phyloP scores from a whole-genome alignment of 2,113 vertebrate genomes.

The Aleadryas rufinucha region DNA sequence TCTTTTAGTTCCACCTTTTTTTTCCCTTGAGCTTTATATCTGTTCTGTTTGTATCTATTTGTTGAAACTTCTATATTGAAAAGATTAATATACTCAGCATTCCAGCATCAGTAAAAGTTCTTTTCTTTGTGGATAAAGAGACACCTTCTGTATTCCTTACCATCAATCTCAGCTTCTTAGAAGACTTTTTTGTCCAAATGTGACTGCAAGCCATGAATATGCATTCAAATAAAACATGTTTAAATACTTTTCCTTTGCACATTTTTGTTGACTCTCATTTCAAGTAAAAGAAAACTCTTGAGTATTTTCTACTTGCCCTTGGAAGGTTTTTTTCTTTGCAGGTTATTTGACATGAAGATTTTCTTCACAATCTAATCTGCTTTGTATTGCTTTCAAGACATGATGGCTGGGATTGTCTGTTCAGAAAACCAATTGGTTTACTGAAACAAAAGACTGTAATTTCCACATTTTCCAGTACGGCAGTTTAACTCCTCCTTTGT shows the following conservation, averaged over 20 bases:
- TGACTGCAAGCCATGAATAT: neutral
- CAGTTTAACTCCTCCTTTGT: slow-evolving; percentile 43
- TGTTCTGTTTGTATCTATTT: slow-evolving; percentile 40
- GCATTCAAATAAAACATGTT: neutral
- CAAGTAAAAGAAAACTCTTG: neutral
- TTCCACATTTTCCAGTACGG: slow-evolving; percentile 48
- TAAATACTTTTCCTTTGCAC: neutral
- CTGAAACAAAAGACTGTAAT: slow-evolving; percentile 66
- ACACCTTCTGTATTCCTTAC: neutral
- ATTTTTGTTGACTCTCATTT: neutral
- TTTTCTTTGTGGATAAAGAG: slow-evolving; percentile 30
- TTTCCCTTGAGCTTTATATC: neutral
- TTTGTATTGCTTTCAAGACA: slow-evolving; percentile 45
- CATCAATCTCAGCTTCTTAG: neutral
- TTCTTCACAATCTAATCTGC: slow-evolving; percentile 28
- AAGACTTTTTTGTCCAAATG: slow-evolving; percentile 24
- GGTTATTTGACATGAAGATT: slow-evolving; percentile 33
- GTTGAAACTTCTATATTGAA: slow-evolving; percentile 69
- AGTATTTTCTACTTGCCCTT: slow-evolving; percentile 23
- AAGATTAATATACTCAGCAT: slow-evolving; percentile 56
- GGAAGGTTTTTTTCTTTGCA: slow-evolving; percentile 3
- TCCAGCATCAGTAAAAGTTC: slow-evolving; percentile 44
- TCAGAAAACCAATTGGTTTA: slow-evolving; percentile 54
- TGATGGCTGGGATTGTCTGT: slow-evolving; percentile 14
- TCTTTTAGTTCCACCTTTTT: neutral